phyloP scores from a whole-genome alignment of 2,888 invertebrate genomes.

The Creontiades dilutus region DNA sequence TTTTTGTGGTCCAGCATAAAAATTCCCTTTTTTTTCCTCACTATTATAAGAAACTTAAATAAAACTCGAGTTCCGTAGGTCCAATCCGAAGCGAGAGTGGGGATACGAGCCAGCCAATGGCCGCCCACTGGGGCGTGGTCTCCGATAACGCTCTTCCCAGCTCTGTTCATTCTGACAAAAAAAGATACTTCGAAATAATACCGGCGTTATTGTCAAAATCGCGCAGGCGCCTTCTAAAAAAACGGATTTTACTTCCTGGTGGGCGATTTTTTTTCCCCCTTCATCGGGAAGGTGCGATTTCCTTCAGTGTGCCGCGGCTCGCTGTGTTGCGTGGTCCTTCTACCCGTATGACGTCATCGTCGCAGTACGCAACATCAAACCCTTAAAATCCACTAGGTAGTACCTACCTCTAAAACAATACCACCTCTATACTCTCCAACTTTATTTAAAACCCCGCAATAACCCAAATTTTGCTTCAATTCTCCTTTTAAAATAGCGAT shows the following conservation, averaged over 20 bases:
- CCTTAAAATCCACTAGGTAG: too few relatives aligned
- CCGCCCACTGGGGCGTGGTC: conserved; percentile 43
- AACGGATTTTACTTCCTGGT: not conserved
- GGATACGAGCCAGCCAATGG: conserved; percentile 33
- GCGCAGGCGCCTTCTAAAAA: conserved; percentile 28
- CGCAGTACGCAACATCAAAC: too few relatives aligned
- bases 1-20: not conserved
- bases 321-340: not conserved
- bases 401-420: too few relatives aligned
- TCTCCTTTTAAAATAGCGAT: not conserved
- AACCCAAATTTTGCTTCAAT: not conserved
- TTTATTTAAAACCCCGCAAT: too few relatives aligned
- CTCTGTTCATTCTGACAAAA: not conserved
- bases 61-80: not conserved
- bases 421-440: too few relatives aligned
- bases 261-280: not conserved
- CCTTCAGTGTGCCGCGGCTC: not conserved
- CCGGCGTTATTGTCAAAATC: not conserved
- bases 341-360: not conserved
- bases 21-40: conserved; percentile 1
- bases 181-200: not conserved
- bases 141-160: not conserved
- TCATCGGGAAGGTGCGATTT: not conserved
- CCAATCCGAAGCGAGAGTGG: conserved; percentile 46
- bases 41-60: conserved; percentile 21